phyloP scores from a whole-genome alignment of 1,140 invertebrate genomes.

The Vanessa atalanta region DNA sequence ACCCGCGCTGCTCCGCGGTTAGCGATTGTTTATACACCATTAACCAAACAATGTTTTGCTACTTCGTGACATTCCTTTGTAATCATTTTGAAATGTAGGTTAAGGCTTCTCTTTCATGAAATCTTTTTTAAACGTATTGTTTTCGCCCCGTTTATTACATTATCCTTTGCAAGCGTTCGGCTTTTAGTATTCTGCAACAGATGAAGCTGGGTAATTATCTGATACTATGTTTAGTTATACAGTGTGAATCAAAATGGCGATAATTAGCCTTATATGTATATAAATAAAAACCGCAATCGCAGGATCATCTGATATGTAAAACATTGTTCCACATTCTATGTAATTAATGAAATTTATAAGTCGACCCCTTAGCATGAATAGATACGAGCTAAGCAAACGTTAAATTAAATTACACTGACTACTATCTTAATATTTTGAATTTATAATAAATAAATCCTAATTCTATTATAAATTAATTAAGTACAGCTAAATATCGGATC shows the following conservation, averaged over 20 bases:
- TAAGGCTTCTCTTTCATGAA: slow-evolving; percentile 56
- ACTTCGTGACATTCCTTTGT: slow-evolving; percentile 77
- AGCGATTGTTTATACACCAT: slow-evolving; percentile 71
- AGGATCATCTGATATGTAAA: neutral
- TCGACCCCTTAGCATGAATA: slow-evolving; percentile 22
- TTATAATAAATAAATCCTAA: neutral
- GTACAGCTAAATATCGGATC: too few relatives aligned
- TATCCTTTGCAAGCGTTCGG: slow-evolving; percentile 20
- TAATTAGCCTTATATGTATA: too few relatives aligned
- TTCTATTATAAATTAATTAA: neutral
- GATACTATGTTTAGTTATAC: neutral
- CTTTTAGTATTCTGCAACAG: slow-evolving; percentile 19
- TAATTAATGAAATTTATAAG: slow-evolving; percentile 14
- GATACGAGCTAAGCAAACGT: slow-evolving; percentile 23
- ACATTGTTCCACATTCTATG: slow-evolving; percentile 9
- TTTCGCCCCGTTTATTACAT: slow-evolving; percentile 35
- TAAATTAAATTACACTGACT: slow-evolving; percentile 23
- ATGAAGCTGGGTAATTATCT: neutral
- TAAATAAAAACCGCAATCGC: neutral
- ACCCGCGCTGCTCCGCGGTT: slow-evolving; percentile 64
- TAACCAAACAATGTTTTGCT: slow-evolving; percentile 72
- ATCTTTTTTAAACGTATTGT: slow-evolving; percentile 40
- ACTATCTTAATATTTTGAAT: slow-evolving; percentile 4
- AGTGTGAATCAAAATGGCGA: too few relatives aligned
- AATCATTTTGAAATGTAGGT: slow-evolving; percentile 73